Base-by-base conservation (phyloP, 2,888 invertebrate species). In the Sphinx pinastri region DNA sequence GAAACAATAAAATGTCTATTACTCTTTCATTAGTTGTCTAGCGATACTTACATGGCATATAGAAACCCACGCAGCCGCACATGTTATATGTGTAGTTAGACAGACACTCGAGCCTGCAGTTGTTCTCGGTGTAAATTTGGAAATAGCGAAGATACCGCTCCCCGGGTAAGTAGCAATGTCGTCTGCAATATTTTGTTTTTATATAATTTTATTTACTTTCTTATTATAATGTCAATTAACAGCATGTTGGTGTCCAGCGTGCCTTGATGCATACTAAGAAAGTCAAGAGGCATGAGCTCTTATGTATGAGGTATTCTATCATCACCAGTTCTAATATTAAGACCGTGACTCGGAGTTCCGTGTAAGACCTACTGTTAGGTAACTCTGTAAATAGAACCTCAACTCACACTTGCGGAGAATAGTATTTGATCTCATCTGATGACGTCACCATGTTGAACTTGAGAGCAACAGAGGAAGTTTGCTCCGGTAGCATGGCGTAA, bases 41-140 rank as follows among this genome's bases (percentile, higher is more conserved):
- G 1, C 38, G 8, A 7, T 38, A 84, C 87, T 82, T 77, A 88
- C 88, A 81, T n/a, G 88, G 89, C 89, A 89, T 87, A 63, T 84
- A 74, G 58, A 79, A 88, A 51, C 75, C 76, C 12, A 87, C 85
- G 68, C 88, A 89, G 0, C 72, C 70, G 70, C 88, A 89, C 0
- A 0, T 3, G 4, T 70, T 2, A 13, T 71, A 79, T 0, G 87
- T 87, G 12, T 78, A 79, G 59, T 87, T 85, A 0, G 88, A 76
- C 11, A 83, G 70, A 68, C 88, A 89, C 73, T 89, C 89, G 10
- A 85, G 69, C n/a, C 75, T 75, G 68, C 89, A 89, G 71, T 89
- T 88, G 13, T 71, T 83, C 13, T 78, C 75, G 0, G 88, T 85
- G 71, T 89, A 89, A 3, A 77, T 68, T n/a, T 77, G 77, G 70